phyloP scores from a whole-genome alignment of 1,140 invertebrate genomes.

The Panonychus citri region DNA sequence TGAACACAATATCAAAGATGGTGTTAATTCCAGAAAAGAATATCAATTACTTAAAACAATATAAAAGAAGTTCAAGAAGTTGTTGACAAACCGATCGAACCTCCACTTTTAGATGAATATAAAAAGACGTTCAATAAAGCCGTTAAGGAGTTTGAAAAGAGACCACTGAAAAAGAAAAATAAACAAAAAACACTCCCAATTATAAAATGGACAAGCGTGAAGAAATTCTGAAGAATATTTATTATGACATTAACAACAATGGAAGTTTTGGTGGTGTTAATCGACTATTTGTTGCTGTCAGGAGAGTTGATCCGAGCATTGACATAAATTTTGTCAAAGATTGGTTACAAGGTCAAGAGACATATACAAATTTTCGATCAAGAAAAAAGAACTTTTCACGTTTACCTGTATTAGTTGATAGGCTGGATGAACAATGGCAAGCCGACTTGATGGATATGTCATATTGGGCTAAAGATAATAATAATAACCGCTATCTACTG shows the following conservation, averaged over 20 bases:
- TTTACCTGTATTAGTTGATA: slow-evolving; percentile 4
- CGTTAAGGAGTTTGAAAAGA: neutral
- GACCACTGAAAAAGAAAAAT: neutral
- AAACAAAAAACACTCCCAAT: neutral
- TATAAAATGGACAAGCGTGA: neutral
- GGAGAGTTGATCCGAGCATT: neutral
- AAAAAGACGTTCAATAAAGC: neutral
- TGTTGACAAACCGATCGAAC: neutral
- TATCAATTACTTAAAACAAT: neutral
- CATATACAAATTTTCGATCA: slow-evolving; percentile 15
- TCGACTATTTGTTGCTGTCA: neutral
- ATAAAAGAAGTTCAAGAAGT: neutral
- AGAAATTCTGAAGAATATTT: neutral
- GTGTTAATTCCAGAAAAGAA: neutral
- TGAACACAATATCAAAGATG: neutral
- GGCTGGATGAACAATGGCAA: slow-evolving; percentile 15
- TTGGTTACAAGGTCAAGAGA: slow-evolving; percentile 10
- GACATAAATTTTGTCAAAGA: slow-evolving; percentile 7
- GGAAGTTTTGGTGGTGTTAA: neutral
- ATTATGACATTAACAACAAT: neutral
- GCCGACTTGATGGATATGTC: slow-evolving; percentile 15
- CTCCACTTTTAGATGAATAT: neutral
- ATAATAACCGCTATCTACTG: slow-evolving; percentile 13
- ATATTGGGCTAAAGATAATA: slow-evolving; percentile 10
- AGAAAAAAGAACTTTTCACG: slow-evolving; percentile 13